Base-by-base conservation (phyloP, 1,140 invertebrate genomes). In the Ganaspis sp. region DNA sequence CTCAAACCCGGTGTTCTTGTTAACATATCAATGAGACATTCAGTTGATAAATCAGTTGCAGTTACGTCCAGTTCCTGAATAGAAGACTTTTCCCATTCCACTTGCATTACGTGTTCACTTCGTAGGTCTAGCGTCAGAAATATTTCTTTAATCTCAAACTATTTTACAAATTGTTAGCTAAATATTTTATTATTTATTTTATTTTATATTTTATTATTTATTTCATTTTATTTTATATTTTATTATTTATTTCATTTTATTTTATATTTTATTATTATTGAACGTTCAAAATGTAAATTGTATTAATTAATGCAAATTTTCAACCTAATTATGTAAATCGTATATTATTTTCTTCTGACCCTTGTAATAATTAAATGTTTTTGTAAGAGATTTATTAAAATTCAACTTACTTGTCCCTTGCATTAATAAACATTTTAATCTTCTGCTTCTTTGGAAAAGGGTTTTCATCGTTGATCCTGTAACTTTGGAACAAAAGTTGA, bases 51-150 rank as follows among this genome's bases (percentile, higher is more conserved):
- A 90, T 99, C 98, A 0, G 98, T 99, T 0, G 97, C 99, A 0
- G 97, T 98, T 34, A 99, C 96, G 86, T 99, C 99, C 75, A 99
- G 87, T 90, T 99, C 99, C 89, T 97, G 96, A 49, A 99, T 90
- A 0, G 94, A 94, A 0, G 97, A 96, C 86, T 99, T 98, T 87
- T 99, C 98, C 99, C 99, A 99, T 85, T 99, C 98, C 0, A 99
- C 97, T 89, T 96, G 95, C 94, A 96, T 96, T 26, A 99, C 95
- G 87, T 97, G 93, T 76, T 98, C 96, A 85, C 97, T 97, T 86
- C 96, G 94, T 0, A 99, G 92, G 90, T 95, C 96, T 97, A 87
- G 80, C 69, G 78, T 26, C 19, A 64, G 4, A 21, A 0, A 40
- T 49, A 17, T 49, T 72, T 72, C 19, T 4, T 17, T 3, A 19